Evolutionary conservation across 2,888 invertebrate genomes (phyloP).

Genomic region (Aleiodes testaceus): DNA sequence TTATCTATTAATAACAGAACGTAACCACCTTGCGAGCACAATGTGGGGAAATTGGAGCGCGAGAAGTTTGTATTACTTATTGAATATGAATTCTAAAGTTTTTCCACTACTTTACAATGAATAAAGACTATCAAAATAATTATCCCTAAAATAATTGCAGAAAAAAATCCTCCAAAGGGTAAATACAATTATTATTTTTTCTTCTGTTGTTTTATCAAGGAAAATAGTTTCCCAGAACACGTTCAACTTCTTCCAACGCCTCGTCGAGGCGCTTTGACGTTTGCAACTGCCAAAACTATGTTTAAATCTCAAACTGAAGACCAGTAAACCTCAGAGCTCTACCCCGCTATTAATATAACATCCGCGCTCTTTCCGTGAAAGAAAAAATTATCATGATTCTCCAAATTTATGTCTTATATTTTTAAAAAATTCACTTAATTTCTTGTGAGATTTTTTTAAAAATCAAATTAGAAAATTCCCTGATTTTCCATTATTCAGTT

Average conservation of each 20-base stretch:
- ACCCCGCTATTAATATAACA: slow-evolving; percentile 67
- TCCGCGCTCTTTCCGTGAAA: slow-evolving; percentile 42
- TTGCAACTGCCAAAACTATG: slow-evolving; percentile 71
- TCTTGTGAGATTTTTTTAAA: too few relatives aligned
- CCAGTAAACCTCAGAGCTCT: slow-evolving; percentile 54
- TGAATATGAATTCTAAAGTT: neutral
- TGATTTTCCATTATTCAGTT: neutral
- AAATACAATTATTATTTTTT: neutral
- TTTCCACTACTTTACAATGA: slow-evolving; percentile 3
- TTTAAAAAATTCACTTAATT: slow-evolving; percentile 56
- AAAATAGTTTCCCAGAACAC: slow-evolving; percentile 39
- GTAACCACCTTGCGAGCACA: slow-evolving; percentile 37
- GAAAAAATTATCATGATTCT: slow-evolving; percentile 35
- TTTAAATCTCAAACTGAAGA: slow-evolving; percentile 67
- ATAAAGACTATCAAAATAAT: neutral
- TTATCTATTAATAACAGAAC: slow-evolving; percentile 28
- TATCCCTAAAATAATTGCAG: too few relatives aligned
- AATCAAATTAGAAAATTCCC: too few relatives aligned
- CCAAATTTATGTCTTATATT: slow-evolving; percentile 35
- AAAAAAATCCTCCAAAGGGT: neutral
- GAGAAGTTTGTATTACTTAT: too few relatives aligned
- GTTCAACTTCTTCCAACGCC: slow-evolving; percentile 65
- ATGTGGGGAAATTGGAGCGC: slow-evolving; percentile 37
- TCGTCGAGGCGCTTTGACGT: slow-evolving; percentile 70
- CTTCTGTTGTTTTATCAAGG: neutral